These are phyloP conservation scores for Conger conger DNA, from an alignment of 2,113 vertebrate genomes.

Conservation along the genomic window DNA sequence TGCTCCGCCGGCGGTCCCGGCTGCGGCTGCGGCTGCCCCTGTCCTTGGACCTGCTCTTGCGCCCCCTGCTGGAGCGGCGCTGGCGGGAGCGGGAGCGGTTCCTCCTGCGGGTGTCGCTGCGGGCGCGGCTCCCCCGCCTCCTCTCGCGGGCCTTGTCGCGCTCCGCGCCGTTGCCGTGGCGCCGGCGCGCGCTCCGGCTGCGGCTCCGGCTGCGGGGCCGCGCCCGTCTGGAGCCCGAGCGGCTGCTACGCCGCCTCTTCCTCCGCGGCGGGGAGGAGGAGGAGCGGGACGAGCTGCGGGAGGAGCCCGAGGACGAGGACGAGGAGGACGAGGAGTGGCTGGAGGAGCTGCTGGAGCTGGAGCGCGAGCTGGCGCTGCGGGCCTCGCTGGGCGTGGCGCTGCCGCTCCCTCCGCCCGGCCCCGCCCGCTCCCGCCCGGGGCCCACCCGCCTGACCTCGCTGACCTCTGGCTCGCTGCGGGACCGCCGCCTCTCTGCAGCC, in stretches of 20 bases:
- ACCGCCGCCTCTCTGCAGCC: constrained; percentile 85
- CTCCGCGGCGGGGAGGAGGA: constrained; percentile 87
- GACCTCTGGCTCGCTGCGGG: constrained; percentile 75
- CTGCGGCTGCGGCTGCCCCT: constrained; percentile 72
- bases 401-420: constrained; percentile 63
- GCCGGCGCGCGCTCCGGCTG: constrained; percentile 78
- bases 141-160: constrained; percentile 70
- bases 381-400: constrained; percentile 77
- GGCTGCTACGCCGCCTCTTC: constrained; percentile 82
- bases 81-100: constrained; percentile 71
- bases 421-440: constrained; percentile 78
- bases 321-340: constrained; percentile 84
- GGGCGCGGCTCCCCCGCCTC: constrained; percentile 73
- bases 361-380: constrained; percentile 76
- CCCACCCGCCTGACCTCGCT: constrained; percentile 79
- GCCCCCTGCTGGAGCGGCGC: constrained; percentile 68
- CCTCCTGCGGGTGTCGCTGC: constrained; percentile 61
- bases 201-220: constrained; percentile 81
- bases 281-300: constrained; percentile 77
- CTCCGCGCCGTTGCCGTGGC: constrained; percentile 57
- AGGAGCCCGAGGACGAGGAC: constrained; percentile 86
- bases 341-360: constrained; percentile 81
- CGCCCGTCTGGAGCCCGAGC: constrained; percentile 71
- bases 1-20: constrained; percentile 74
- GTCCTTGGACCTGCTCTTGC: constrained; percentile 81